Base-by-base conservation (phyloP, 1,140 invertebrate species). In the Eubasilissa regina region DNA sequence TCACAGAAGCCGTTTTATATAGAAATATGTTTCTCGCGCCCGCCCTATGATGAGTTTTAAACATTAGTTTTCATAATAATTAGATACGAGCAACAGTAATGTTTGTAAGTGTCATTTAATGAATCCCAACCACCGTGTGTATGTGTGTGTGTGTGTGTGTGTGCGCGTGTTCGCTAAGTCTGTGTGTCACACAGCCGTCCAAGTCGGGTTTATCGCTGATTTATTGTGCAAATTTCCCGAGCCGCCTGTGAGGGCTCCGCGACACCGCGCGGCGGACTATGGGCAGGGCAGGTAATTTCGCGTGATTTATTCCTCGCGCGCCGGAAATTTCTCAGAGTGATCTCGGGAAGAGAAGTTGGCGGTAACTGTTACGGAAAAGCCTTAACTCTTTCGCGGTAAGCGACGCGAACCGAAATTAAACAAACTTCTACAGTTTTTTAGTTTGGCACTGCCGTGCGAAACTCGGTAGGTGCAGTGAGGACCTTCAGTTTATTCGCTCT, bases 241-340 rank as follows among this genome's bases (percentile, higher is more conserved):
- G n/a, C n/a, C 11, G 11, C 11, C 11, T 8, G 11, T 15, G 11
- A 8, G 48, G 48, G n/a, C 11, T 12, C n/a, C 48, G 48, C 48
- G 48, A 15, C 48, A 8, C n/a, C 48, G 25, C 48, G 48, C n/a
- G 3, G 25, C 48, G 48, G 11, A 1, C 48, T 1, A 12, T 15
- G n/a, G 11, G 11, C 48, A 15, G 11, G 11, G 1, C 11, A 48
- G 48, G 48, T 51, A 51, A 51, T 51, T 13, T 51, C 48, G 48
- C 48, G 48, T 51, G 48, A 51, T 51, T 51, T 51, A 51, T 51
- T 12, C n/a, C 48, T 15, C 48, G 48, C 48, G 48, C 48, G 48
- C 48, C 3, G 48, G 48, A 51, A 51, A 51, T 13, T 51, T 51
- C n/a, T 15, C n/a, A 15, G 48, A 51, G 48, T 51, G 48, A 51